phyloP scores from a whole-genome alignment of 2,797 vertebrate genomes.

The Crenuchus spilurus region DNA sequence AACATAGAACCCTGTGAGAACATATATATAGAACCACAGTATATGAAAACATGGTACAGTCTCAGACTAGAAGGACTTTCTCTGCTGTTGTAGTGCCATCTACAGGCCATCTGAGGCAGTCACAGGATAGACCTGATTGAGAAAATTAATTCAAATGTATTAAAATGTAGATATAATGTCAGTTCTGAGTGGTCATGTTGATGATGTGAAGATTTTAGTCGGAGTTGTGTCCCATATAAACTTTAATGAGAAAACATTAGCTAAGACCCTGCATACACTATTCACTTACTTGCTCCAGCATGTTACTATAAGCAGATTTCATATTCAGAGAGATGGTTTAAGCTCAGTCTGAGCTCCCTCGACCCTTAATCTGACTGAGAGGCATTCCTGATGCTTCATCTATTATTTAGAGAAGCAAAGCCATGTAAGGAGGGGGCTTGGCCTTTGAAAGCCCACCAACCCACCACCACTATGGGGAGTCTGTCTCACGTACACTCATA shows the following conservation, averaged over 20 bases:
- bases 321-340: not conserved
- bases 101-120: not conserved
- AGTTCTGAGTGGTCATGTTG: no score
- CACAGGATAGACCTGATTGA: not conserved
- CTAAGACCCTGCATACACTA: not conserved
- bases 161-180: not conserved
- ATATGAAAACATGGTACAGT: not conserved
- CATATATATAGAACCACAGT: not conserved
- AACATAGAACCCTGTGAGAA: no score
- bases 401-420: slow-evolving; percentile 54
- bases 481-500: slow-evolving; percentile 20
- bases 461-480: slow-evolving; percentile 19
- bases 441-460: slow-evolving; percentile 33
- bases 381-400: slow-evolving; percentile 42
- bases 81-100: slow-evolving; percentile 32
- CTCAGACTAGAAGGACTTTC: not conserved
- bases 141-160: not conserved
- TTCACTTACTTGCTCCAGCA: not conserved
- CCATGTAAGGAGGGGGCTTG: slow-evolving; percentile 28
- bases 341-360: slow-evolving; percentile 3
- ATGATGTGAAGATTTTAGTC: no score
- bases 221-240: not conserved
- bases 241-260: not conserved
- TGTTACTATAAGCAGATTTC: not conserved
- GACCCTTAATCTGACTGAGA: slow-evolving; percentile 35